Evolutionary conservation across 2,888 invertebrate species (phyloP).

Genomic region (Phyllotreta striolata): DNA sequence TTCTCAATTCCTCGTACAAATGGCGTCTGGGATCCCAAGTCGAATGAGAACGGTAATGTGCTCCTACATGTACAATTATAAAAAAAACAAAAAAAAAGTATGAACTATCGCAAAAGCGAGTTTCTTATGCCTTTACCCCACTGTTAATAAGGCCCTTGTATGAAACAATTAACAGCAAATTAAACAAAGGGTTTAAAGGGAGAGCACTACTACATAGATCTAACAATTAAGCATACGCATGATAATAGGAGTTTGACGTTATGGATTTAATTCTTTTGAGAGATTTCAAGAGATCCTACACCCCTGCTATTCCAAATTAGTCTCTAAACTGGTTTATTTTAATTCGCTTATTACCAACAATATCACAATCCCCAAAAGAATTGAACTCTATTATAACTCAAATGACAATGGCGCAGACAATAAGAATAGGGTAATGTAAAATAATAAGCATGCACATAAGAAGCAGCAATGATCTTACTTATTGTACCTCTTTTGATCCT

Average conservation of each 20-base stretch:
- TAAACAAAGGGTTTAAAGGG: constrained; percentile 26
- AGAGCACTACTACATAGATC: constrained; percentile 27
- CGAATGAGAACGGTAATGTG: constrained; percentile 68
- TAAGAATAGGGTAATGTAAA: constrained; percentile 23
- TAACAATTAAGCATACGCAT: constrained; percentile 39
- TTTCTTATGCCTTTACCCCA: constrained; percentile 32
- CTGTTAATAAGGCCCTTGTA: constrained; percentile 38
- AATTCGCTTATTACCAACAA: not conserved
- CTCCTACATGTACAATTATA: constrained; percentile 54
- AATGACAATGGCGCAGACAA: constrained; percentile 19
- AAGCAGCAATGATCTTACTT: constrained; percentile 70
- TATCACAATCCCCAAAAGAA: constrained; percentile 17
- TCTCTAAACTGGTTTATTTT: not conserved
- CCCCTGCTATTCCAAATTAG: not conserved
- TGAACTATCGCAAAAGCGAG: constrained; percentile 40
- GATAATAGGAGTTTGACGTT: constrained; percentile 23
- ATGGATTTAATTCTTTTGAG: constrained; percentile 7
- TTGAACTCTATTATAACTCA: constrained; percentile 1
- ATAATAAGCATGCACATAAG: constrained; percentile 30
- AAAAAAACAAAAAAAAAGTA: constrained; percentile 37
- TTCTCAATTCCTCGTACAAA: constrained; percentile 88
- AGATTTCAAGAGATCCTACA: not conserved
- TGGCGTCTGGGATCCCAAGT: constrained; percentile 91
- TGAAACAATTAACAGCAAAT: constrained; percentile 34
- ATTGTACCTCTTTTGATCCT: constrained; percentile 93